Percentiles rank a stretch among this genome's conserved stretches.
phyloP scores from a whole-genome alignment of 2,888 invertebrate genomes.

The Eupithecia subfuscata region DNA sequence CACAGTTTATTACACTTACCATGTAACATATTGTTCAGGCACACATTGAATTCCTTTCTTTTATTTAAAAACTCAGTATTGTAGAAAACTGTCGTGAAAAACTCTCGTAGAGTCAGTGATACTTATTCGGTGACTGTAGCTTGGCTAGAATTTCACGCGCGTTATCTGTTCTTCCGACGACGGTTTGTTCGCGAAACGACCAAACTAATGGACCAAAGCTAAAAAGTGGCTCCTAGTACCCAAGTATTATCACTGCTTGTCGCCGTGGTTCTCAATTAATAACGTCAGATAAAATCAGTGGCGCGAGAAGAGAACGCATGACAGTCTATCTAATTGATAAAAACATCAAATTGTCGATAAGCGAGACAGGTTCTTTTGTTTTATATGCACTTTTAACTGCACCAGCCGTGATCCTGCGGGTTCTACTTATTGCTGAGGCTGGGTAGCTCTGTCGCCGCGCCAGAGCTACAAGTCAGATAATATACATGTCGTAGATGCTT shows the following conservation, averaged over 20 bases:
- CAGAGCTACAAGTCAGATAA: too few relatives aligned
- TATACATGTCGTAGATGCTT: too few relatives aligned
- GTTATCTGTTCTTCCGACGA: constrained; percentile 1
- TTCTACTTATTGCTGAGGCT: too few relatives aligned
- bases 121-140: constrained; percentile 11
- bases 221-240: not conserved
- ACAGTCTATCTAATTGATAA: constrained; percentile 27
- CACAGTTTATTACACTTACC: not conserved
- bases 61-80: not conserved
- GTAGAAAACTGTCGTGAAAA: not conserved
- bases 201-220: constrained; percentile 8
- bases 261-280: constrained; percentile 30
- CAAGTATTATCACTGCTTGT: constrained; percentile 17
- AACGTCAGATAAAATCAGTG: constrained; percentile 33
- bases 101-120: not conserved
- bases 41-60: not conserved
- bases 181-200: constrained; percentile 28
- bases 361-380: not conserved
- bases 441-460: not conserved
- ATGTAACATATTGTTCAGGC: not conserved
- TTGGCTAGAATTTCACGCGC: constrained; percentile 2
- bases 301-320: constrained; percentile 36
- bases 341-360: not conserved
- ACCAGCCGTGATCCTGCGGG: too few relatives aligned
- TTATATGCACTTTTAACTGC: not conserved